Conservation (phyloP, 1,140 invertebrate species). For the Halictus rubicundus region DNA sequence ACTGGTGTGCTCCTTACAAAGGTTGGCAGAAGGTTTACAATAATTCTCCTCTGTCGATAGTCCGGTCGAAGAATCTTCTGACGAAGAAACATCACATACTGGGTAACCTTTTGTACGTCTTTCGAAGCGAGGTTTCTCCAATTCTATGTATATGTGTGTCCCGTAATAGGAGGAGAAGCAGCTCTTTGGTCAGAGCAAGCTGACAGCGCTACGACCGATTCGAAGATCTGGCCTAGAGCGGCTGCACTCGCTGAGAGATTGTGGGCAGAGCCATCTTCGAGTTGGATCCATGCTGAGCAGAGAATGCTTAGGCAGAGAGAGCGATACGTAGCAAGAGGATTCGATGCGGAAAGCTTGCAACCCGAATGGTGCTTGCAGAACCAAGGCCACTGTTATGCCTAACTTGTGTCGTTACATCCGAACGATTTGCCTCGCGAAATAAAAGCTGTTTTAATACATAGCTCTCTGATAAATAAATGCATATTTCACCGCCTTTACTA, state of each 20-base stretch:
- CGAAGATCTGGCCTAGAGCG: slow-evolving; percentile 88
- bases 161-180: slow-evolving; percentile 85
- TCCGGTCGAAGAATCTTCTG: slow-evolving; percentile 69
- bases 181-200: slow-evolving; percentile 91
- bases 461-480: background rate
- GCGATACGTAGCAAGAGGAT: slow-evolving; percentile 85
- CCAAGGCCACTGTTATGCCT: slow-evolving; percentile 83
- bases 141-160: background rate
- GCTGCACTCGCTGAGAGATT: slow-evolving; percentile 90
- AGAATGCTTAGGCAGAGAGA: slow-evolving; percentile 87
- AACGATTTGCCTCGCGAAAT: background rate
- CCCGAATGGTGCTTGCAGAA: slow-evolving; percentile 92
- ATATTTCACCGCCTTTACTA: no score
- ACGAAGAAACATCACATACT: slow-evolving; percentile 81
- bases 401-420: background rate
- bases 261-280: slow-evolving; percentile 85
- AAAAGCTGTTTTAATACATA: background rate
- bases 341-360: slow-evolving; percentile 86
- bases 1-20: slow-evolving; percentile 94
- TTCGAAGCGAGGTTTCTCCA: background rate
- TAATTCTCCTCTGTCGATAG: slow-evolving; percentile 85
- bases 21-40: slow-evolving; percentile 93
- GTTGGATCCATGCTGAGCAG: slow-evolving; percentile 85
- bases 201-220: slow-evolving; percentile 84
- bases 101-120: slow-evolving; percentile 67